A percentile compares a stretch with the other conserved stretches of the same genome.
Conservation (phyloP, 2,888 invertebrate species). For the Carabus problematicus region DNA sequence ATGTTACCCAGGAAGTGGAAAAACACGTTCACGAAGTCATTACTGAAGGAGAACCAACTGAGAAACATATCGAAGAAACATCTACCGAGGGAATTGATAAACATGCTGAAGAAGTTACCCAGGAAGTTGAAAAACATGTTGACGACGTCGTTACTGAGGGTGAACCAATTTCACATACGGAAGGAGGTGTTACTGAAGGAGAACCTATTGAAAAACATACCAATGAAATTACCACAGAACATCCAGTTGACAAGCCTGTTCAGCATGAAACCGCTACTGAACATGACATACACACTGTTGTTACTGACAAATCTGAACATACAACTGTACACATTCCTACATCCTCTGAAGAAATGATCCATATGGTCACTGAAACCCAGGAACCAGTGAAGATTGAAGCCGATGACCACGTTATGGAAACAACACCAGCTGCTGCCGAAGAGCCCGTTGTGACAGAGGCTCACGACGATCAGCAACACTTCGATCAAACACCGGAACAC, state of each 20-base stretch:
- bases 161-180: not conserved
- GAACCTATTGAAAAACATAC: not conserved
- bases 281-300: too few species aligned
- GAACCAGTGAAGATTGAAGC: slow-evolving; percentile 36
- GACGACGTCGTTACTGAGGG: not conserved
- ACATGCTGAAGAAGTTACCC: slow-evolving; percentile 26
- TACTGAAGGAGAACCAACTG: not conserved
- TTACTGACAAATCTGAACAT: slow-evolving; percentile 5
- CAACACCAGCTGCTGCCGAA: slow-evolving; percentile 8
- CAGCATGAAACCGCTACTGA: too few species aligned
- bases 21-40: not conserved
- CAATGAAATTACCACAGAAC: not conserved
- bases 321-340: not conserved
- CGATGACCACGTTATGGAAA: slow-evolving; percentile 36
- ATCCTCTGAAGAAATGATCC: slow-evolving; percentile 11
- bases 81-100: slow-evolving; percentile 22
- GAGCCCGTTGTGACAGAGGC: slow-evolving; percentile 4
- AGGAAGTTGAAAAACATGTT: slow-evolving; percentile 21
- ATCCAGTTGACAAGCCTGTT: too few species aligned
- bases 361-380: slow-evolving; percentile 36
- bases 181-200: not conserved
- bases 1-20: not conserved
- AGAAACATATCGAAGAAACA: not conserved
- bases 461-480: slow-evolving; percentile 16
- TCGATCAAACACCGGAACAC: slow-evolving; percentile 32